phyloP scores from a whole-genome alignment of 2,888 invertebrate genomes.

The Drosophila antonietae region DNA sequence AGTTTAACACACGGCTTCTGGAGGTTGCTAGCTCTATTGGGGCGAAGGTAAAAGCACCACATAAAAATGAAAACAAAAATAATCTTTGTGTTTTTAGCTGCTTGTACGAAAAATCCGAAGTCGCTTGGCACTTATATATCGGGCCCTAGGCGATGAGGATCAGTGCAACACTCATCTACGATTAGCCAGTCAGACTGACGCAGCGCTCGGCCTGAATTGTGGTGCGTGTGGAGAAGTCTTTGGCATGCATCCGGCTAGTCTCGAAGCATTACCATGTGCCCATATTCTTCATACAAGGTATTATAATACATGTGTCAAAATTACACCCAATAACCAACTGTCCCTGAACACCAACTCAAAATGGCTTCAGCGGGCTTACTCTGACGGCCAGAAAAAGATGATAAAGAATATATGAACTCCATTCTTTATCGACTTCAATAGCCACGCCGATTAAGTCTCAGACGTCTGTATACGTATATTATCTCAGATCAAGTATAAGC shows the following conservation, averaged over 20 bases:
- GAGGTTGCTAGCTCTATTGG: conserved; percentile 94
- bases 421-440: no score
- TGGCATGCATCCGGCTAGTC: conserved; percentile 89
- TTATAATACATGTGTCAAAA: no score
- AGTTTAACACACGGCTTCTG: conserved; percentile 92
- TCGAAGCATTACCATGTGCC: conserved; percentile 93
- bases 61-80: neutral
- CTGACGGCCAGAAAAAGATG: no score
- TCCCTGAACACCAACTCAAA: no score
- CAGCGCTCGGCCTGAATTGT: conserved; percentile 90
- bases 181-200: conserved; percentile 87
- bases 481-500: no score
- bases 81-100: conserved; percentile 86
- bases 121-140: conserved; percentile 92
- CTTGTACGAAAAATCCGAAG: conserved; percentile 92
- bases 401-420: no score
- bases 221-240: conserved; percentile 92
- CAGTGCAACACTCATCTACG: conserved; percentile 91
- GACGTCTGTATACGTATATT: no score
- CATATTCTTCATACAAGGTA: conserved; percentile 93
- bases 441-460: no score
- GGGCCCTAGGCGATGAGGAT: conserved; percentile 92
- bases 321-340: no score
- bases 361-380: no score
- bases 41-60: conserved; percentile 88